A percentile compares a stretch with the other conserved stretches of the same genome.
These are phyloP conservation scores for Smittia sp. DNA, from an alignment of 2,888 invertebrate genomes.

Conservation along the genomic window DNA sequence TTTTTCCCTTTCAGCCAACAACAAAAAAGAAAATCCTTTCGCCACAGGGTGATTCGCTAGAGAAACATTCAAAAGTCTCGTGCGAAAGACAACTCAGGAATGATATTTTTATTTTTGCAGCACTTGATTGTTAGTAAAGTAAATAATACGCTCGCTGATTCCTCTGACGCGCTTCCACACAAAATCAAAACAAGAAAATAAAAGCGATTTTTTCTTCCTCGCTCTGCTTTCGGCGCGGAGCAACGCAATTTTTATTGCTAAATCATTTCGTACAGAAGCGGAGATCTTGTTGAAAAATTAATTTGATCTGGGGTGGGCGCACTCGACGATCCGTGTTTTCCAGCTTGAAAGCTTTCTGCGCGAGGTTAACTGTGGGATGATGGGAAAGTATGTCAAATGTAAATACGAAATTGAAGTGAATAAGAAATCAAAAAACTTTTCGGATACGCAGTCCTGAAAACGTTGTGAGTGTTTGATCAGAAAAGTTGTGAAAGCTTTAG, in stretches of 20 bases:
- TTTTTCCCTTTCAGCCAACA: neutral
- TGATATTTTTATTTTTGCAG: neutral
- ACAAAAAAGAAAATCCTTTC: conserved; percentile 25
- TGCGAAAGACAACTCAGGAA: neutral
- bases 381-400: neutral
- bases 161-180: neutral
- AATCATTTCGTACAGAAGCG: neutral
- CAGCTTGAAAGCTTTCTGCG: neutral
- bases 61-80: neutral
- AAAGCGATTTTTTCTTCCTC: neutral
- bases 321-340: no score
- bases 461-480: no score
- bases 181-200: neutral
- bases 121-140: neutral
- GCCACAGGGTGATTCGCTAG: conserved; percentile 28
- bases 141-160: neutral
- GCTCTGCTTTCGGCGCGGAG: neutral
- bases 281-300: neutral
- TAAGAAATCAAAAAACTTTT: neutral
- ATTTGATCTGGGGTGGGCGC: neutral
- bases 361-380: neutral
- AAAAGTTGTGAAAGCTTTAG: no score
- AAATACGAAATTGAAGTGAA: neutral
- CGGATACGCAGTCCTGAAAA: no score
- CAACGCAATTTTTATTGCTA: neutral